Base-by-base conservation (phyloP, 2,113 vertebrate species). In the Hylia prasina region DNA sequence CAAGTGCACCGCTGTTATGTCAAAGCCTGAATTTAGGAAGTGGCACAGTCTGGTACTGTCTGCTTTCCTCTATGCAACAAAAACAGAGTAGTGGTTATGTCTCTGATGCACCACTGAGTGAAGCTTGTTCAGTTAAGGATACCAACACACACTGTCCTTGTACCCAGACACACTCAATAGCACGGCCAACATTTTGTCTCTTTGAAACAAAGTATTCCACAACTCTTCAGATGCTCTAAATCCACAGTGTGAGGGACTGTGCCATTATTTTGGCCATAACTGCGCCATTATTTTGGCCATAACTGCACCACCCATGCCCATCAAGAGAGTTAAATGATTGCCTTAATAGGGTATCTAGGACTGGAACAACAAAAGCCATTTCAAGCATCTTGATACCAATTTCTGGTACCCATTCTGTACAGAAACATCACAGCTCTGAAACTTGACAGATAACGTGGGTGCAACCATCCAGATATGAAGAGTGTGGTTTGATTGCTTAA, bases 231-330 rank as follows among this genome's bases (percentile, higher is more conserved):
- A 23, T 25, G 27, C 17, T 88, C 45, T 14, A 19, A 48, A 35
- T n/a, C 33, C 6, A 45, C 24, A 33, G 0, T 3, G 15, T 35
- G 58, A 69, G 21, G 28, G 3, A 42, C 3, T 7, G 13, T 35
- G 66, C 15, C 31, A 17, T 40, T 54, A 48, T 70, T 87, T 69
- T 48, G 68, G 22, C 24, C n/a, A n/a, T n/a, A n/a, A n/a, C n/a
- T n/a, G n/a, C n/a, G n/a, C 15, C 31, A 18, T 40, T 54, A 48
- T 70, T 87, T 69, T 48, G 69, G 22, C 24, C 15, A 51, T 13
- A 84, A 39, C 27, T 33, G 50, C 11, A 57, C 11, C 18, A 73
- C 9, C 2, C 6, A 42, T 18, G 39, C 21, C 30, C 25, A 64
- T 44, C 7, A 58, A 25, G 24, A 75, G 68, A 77, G 71, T 94